Percentiles rank a stretch among this genome's conserved stretches.
These are phyloP conservation scores for Acanthosoma haemorrhoidale DNA, from an alignment of 2,888 invertebrate species.

Conservation along the genomic window DNA sequence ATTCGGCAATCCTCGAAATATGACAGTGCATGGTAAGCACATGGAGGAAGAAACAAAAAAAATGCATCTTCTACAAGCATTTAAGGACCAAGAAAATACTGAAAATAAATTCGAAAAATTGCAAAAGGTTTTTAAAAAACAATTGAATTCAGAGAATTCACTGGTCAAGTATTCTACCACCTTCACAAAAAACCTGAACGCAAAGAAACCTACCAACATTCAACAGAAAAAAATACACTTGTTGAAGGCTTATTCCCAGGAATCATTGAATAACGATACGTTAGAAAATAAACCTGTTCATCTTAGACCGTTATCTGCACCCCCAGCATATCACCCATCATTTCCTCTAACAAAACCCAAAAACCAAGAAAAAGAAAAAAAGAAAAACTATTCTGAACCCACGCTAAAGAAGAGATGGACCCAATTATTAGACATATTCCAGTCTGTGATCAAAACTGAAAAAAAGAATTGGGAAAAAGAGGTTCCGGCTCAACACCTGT, in stretches of 20 bases:
- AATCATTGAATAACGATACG: neutral
- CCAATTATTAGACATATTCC: slow-evolving; percentile 6
- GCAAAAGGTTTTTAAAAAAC: neutral
- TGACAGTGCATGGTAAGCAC: neutral
- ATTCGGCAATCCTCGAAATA: too few relatives aligned
- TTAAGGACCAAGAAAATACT: neutral
- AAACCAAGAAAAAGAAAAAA: neutral
- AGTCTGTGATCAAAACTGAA: neutral
- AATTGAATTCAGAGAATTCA: neutral
- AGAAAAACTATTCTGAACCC: neutral
- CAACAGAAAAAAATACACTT: neutral
- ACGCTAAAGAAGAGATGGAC: neutral
- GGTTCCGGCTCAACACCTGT: neutral
- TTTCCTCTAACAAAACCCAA: slow-evolving; percentile 8
- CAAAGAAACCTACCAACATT: neutral
- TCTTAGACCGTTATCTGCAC: neutral
- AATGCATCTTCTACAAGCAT: neutral
- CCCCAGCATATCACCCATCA: neutral
- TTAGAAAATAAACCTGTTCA: neutral
- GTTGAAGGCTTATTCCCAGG: neutral
- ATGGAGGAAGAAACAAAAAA: neutral
- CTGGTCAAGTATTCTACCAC: neutral
- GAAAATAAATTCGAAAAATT: neutral
- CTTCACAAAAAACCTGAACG: neutral
- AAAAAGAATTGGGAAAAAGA: slow-evolving; percentile 8